Evolutionary conservation across 2,113 vertebrate genomes (phyloP).

Genomic region (Rousettus leschenaultii): DNA sequence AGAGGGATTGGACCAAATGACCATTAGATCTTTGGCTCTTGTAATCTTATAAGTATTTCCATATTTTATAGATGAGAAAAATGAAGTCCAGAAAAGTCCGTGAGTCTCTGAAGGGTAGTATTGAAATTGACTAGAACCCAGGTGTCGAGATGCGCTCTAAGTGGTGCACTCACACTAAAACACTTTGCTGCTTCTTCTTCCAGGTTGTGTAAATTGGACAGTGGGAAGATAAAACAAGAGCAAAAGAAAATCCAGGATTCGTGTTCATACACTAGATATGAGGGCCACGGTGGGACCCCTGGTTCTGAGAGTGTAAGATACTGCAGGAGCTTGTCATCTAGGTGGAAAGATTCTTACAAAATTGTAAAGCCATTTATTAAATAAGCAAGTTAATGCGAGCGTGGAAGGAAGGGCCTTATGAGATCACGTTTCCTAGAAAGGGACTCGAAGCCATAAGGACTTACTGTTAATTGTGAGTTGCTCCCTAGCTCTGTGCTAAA

Average conservation of each 20-base stretch:
- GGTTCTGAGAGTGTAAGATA: not conserved
- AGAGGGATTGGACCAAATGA: not conserved
- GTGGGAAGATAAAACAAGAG: not conserved
- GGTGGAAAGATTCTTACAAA: not conserved
- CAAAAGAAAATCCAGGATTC: not conserved
- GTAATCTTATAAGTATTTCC: not conserved
- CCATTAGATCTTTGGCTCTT: not conserved
- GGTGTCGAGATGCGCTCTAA: not conserved
- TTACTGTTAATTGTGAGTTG: not conserved
- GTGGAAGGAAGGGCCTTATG: not conserved
- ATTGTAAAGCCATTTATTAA: not conserved
- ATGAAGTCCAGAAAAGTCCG: not conserved
- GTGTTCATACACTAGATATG: not conserved
- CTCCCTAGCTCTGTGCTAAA: not conserved
- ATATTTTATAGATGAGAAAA: not conserved
- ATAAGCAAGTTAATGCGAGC: not conserved
- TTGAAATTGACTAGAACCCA: not conserved
- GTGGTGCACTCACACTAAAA: not conserved
- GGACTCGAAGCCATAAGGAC: not conserved
- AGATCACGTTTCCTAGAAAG: not conserved
- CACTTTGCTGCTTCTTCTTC: not conserved
- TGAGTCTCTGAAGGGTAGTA: not conserved
- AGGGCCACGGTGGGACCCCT: accelerated
- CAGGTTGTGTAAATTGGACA: not conserved
- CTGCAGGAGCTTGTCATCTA: not conserved